Percentiles rank a stretch among this genome's conserved stretches.
phyloP scores from a whole-genome alignment of 2,888 invertebrate species.

The Drosophila testacea region DNA sequence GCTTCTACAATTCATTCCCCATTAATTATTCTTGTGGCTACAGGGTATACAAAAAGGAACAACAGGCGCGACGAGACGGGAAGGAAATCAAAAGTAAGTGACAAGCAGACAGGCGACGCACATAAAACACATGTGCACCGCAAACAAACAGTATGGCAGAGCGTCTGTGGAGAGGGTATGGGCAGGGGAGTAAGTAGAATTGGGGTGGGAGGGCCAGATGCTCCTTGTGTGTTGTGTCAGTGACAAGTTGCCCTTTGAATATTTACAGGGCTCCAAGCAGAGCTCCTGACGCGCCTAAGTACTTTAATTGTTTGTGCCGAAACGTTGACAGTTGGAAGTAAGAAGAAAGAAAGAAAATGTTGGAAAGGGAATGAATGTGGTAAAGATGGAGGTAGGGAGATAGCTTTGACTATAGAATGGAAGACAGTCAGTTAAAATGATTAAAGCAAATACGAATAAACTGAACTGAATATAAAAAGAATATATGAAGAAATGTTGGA shows the following conservation, averaged over 20 bases:
- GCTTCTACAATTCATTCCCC: neutral
- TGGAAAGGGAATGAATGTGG: neutral
- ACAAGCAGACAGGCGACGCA: constrained; percentile 78
- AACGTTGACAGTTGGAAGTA: constrained; percentile 30
- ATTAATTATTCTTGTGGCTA: neutral
- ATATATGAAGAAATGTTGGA: no score
- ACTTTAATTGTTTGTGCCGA: constrained; percentile 71
- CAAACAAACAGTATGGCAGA: constrained; percentile 72
- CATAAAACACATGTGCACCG: constrained; percentile 79
- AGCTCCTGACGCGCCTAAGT: constrained; percentile 51
- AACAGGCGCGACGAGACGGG: constrained; percentile 31
- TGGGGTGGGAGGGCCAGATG: neutral
- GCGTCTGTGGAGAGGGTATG: constrained; percentile 8
- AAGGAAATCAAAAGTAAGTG: constrained; percentile 81
- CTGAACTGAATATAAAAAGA: no score
- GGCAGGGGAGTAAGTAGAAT: no score
- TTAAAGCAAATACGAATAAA: no score
- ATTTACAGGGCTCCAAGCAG: constrained; percentile 52
- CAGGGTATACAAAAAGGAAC: constrained; percentile 34
- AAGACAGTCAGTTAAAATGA: constrained; percentile 3
- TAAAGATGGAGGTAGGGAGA: neutral
- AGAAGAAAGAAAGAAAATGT: neutral
- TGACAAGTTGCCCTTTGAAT: constrained; percentile 71
- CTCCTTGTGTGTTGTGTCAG: constrained; percentile 36
- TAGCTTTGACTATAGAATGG: neutral